Conservation (phyloP, 2,797 vertebrate species). For the Sciaenops ocellatus region DNA sequence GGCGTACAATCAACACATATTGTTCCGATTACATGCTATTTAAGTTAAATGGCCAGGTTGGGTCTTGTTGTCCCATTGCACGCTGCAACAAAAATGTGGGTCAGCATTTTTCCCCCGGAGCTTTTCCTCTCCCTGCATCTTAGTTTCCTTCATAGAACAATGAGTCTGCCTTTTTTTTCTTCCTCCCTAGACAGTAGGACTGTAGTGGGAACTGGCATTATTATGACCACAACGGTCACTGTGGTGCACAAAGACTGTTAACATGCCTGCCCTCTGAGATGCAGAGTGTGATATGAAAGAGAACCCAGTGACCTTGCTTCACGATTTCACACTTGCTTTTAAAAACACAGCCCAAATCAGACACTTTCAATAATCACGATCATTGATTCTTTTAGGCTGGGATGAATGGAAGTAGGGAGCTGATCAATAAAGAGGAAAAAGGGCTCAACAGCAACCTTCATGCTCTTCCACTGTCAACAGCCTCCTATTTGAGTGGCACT, state of each 20-base stretch:
- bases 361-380: slow-evolving; percentile 38
- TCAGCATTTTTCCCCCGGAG: slow-evolving; percentile 64
- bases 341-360: background rate
- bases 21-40: slow-evolving; percentile 75
- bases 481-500: slow-evolving; percentile 15
- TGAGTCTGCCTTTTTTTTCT: slow-evolving; percentile 64
- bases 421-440: slow-evolving; percentile 21
- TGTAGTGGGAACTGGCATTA: slow-evolving; percentile 52
- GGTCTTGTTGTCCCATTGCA: slow-evolving; percentile 67
- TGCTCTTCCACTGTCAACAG: slow-evolving; percentile 39
- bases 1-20: slow-evolving; percentile 75
- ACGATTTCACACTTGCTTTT: background rate
- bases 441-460: slow-evolving; percentile 10
- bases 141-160: slow-evolving; percentile 80
- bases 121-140: slow-evolving; percentile 68
- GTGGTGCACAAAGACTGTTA: slow-evolving; percentile 1
- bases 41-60: slow-evolving; percentile 70
- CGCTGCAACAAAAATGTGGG: slow-evolving; percentile 72
- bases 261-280: slow-evolving; percentile 25
- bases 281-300: slow-evolving; percentile 22
- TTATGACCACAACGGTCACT: slow-evolving; percentile 49
- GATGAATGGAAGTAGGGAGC: slow-evolving; percentile 12
- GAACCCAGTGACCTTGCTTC: slow-evolving; percentile 64
- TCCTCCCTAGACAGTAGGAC: slow-evolving; percentile 40
- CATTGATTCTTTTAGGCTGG: slow-evolving; percentile 31